A percentile compares a stretch with the other conserved stretches of the same genome.
Conservation (phyloP, 1,140 invertebrate genomes). For the Homarus americanus region DNA sequence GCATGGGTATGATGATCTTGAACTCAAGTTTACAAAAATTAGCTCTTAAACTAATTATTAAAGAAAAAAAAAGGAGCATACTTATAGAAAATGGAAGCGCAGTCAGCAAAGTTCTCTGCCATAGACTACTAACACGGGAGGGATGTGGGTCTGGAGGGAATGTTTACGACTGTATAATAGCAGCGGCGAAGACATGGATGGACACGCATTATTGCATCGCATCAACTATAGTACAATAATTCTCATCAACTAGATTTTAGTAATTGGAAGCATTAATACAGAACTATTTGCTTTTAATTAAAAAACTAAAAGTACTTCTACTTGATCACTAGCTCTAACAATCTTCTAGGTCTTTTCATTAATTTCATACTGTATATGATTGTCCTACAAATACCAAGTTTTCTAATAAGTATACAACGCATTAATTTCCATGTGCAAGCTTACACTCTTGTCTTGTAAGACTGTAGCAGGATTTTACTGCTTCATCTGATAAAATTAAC, state of each 20-base stretch:
- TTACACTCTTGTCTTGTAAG: conserved; percentile 11
- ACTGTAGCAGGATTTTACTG: neutral
- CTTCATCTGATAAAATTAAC: neutral
- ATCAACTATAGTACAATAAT: conserved; percentile 6
- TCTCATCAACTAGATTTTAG: neutral
- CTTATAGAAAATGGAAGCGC: neutral
- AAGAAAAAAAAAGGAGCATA: neutral
- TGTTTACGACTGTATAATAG: conserved; percentile 48
- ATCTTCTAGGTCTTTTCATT: neutral
- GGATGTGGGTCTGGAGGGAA: conserved; percentile 50
- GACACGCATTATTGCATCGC: conserved; percentile 34
- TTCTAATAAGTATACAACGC: conserved; percentile 12
- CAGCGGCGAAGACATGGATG: conserved; percentile 52
- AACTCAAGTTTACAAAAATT: no score
- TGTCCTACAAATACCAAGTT: conserved; percentile 30
- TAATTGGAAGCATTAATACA: conserved; percentile 46
- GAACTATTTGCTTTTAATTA: conserved; percentile 8
- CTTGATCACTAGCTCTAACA: neutral
- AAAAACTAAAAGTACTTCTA: neutral
- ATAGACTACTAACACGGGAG: conserved; percentile 23
- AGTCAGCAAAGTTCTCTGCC: conserved; percentile 22
- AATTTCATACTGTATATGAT: conserved; percentile 24
- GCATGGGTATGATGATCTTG: no score
- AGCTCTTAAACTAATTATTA: no score
- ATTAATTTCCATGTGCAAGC: conserved; percentile 2